Evolutionary conservation across 2,797 vertebrate genomes (phyloP).

Genomic region (Scolopax rusticola): DNA sequence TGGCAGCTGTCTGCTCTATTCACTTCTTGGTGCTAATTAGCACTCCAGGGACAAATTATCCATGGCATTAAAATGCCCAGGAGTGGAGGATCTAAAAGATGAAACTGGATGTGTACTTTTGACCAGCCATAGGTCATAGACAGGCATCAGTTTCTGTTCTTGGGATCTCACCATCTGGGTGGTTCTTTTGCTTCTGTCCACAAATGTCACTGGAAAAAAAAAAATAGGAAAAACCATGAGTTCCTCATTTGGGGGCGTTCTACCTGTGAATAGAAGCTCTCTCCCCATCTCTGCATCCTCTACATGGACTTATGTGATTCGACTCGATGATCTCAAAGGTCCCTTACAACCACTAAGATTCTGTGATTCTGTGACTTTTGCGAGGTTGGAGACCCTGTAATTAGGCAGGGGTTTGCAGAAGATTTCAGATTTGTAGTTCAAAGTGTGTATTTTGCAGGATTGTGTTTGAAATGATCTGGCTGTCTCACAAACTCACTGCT

Average conservation of each 20-base stretch:
- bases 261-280: not conserved
- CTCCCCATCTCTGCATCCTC: not conserved
- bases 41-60: not conserved
- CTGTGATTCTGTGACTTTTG: not conserved
- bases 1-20: not conserved
- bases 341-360: no score
- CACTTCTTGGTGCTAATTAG: not conserved
- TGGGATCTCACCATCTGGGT: not conserved
- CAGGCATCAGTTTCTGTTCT: not conserved
- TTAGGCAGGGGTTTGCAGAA: not conserved
- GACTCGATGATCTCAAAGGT: no score
- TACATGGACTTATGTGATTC: not conserved
- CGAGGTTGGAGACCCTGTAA: not conserved
- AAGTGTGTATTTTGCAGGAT: not conserved
- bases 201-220: not conserved
- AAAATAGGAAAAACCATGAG: not conserved
- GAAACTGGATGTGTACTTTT: not conserved
- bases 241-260: not conserved
- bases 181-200: not conserved
- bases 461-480: not conserved
- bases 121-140: not conserved
- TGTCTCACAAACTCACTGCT: not conserved
- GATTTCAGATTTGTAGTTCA: not conserved
- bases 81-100: not conserved
- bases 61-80: not conserved